Conservation (phyloP, 2,888 invertebrate genomes). For the Leucoma salicis region DNA sequence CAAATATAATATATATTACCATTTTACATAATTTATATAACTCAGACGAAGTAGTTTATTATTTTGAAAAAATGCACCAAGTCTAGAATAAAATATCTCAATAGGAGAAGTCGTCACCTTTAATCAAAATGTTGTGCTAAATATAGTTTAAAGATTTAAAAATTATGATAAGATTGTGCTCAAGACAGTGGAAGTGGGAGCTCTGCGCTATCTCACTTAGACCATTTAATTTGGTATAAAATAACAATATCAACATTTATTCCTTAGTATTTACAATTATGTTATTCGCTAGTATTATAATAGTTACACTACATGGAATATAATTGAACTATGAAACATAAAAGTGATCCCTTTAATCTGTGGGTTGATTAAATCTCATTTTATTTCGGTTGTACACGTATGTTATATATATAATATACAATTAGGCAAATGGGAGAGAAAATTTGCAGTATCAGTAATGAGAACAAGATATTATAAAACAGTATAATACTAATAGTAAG, state of each 20-base stretch:
- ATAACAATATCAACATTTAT: slow-evolving; percentile 41
- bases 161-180: slow-evolving; percentile 45
- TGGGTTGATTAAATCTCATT: slow-evolving; percentile 12
- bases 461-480: too few relatives aligned
- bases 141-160: slow-evolving; percentile 43
- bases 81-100: slow-evolving; percentile 51
- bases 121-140: slow-evolving; percentile 57
- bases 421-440: neutral
- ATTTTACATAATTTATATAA: slow-evolving; percentile 72
- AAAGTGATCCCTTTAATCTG: slow-evolving; percentile 16
- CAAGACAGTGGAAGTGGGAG: slow-evolving; percentile 29
- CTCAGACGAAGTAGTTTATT: slow-evolving; percentile 66
- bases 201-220: slow-evolving; percentile 15
- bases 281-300: slow-evolving; percentile 24
- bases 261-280: slow-evolving; percentile 37
- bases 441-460: neutral
- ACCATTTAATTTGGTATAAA: slow-evolving; percentile 47
- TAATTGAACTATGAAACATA: slow-evolving; percentile 26
- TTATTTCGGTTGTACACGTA: too few relatives aligned
- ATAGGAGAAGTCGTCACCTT: slow-evolving; percentile 54
- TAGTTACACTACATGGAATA: slow-evolving; percentile 27
- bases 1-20: slow-evolving; percentile 79
- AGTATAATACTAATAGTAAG: neutral
- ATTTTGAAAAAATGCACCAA: slow-evolving; percentile 57
- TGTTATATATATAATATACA: too few relatives aligned